Conservation (phyloP, 2,797 vertebrate genomes). For the Gymnodraco acuticeps region DNA sequence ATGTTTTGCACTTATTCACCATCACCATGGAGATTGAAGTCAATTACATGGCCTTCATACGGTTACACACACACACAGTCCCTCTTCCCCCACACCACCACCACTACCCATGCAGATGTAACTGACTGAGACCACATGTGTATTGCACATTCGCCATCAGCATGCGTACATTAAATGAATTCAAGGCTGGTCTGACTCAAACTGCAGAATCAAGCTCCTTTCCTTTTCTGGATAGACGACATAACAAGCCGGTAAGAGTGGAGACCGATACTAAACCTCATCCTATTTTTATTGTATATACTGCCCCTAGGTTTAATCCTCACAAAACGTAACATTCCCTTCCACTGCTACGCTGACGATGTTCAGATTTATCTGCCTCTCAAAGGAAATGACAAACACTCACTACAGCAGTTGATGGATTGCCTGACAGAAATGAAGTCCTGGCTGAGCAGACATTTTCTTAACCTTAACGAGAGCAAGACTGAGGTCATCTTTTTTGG, state of each 20-base stretch:
- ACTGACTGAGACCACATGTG: neutral
- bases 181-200: neutral
- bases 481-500: no score
- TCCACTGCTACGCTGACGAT: no score
- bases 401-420: no score
- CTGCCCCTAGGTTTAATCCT: no score
- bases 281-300: no score
- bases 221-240: neutral
- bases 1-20: conserved; percentile 49
- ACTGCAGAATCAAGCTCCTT: conserved; percentile 8
- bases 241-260: neutral
- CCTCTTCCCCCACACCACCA: neutral
- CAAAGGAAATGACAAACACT: no score
- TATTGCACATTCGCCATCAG: neutral
- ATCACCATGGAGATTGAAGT: conserved; percentile 72
- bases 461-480: no score
- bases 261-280: neutral
- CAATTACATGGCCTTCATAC: conserved; percentile 61
- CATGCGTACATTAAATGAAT: conserved; percentile 1
- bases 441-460: no score
- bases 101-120: conserved; percentile 14
- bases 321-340: no score
- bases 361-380: no score
- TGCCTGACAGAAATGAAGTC: no score
- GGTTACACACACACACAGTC: conserved; percentile 14